Percentiles rank a stretch among this genome's conserved stretches.
These are phyloP conservation scores for Eufriesea mexicana DNA, from an alignment of 1,140 invertebrate genomes.

Conservation along the genomic window DNA sequence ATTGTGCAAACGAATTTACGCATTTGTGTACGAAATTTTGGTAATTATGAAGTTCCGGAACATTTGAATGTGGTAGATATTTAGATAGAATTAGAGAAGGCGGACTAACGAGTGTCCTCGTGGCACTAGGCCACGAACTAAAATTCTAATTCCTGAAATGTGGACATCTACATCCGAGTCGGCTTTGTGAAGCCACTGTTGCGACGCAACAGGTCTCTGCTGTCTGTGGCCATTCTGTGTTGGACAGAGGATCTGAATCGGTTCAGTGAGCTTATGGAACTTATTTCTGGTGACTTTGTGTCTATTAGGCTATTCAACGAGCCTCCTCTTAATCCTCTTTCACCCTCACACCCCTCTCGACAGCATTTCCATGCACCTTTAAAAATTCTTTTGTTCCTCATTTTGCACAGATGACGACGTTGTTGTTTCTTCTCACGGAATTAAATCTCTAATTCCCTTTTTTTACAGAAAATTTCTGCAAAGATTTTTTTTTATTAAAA, in stretches of 20 bases:
- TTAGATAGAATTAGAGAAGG: no score
- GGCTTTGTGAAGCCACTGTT: neutral
- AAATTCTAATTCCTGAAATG: neutral
- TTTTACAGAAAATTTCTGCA: no score
- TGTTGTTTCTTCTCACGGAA: neutral
- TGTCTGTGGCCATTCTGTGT: conserved; percentile 8
- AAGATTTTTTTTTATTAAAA: no score
- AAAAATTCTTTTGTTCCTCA: neutral
- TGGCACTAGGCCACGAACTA: neutral
- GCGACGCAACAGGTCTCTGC: conserved; percentile 14
- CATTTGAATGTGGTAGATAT: no score
- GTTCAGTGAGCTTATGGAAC: conserved; percentile 1
- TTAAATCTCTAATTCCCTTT: neutral
- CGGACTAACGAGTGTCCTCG: neutral
- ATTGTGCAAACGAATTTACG: no score
- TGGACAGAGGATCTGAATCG: neutral
- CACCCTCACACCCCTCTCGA: neutral
- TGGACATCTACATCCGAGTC: neutral
- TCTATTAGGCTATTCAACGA: neutral
- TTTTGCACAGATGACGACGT: neutral
- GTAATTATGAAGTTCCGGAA: no score
- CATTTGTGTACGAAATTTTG: no score
- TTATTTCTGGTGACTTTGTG: conserved; percentile 24
- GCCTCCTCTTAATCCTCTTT: conserved; percentile 10
- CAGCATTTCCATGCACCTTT: neutral